Evolutionary conservation across 2,797 vertebrate genomes (phyloP).

Genomic region (Aratinga solstitialis): DNA sequence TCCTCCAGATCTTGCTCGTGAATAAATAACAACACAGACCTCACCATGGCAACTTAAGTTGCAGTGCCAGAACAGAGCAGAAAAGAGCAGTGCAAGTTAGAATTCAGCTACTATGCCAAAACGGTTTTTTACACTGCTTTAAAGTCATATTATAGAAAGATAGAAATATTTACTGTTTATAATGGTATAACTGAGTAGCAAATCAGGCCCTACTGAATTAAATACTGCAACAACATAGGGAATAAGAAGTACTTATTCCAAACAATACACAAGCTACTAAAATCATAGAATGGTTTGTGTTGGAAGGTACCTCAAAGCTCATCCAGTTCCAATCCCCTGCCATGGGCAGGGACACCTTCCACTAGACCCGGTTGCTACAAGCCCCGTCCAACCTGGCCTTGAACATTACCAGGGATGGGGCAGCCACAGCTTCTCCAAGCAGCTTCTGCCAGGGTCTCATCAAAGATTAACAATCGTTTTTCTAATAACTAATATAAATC

Average conservation of each 20-base stretch:
- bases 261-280: fast-evolving
- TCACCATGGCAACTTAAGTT: background rate
- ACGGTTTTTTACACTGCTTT: background rate
- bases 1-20: background rate
- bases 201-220: background rate
- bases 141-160: background rate
- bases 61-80: background rate
- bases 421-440: background rate
- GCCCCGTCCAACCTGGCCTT: background rate
- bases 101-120: background rate
- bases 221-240: fast-evolving
- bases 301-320: background rate
- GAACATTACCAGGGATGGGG: background rate
- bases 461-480: background rate
- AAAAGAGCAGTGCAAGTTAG: background rate
- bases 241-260: background rate
- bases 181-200: background rate
- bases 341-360: background rate
- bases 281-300: background rate
- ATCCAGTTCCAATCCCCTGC: background rate
- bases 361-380: background rate
- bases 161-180: slow-evolving; percentile 6
- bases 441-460: background rate
- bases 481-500: background rate
- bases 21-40: background rate